phyloP scores from a whole-genome alignment of 1,140 invertebrate species.

The Drosophila ironensis region DNA sequence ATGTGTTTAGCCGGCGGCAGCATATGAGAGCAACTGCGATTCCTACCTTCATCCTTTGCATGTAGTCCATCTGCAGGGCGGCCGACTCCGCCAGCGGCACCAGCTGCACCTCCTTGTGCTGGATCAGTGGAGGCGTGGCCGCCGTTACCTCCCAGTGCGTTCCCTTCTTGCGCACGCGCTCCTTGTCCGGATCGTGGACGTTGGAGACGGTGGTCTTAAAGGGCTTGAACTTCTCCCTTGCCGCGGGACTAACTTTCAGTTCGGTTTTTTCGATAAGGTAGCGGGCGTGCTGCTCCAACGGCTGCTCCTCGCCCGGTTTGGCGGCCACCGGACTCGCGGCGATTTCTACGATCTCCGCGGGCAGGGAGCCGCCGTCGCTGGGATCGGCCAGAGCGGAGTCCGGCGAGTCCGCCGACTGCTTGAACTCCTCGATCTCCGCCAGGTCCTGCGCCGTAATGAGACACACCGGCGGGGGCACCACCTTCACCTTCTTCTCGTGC shows the following conservation, averaged over 20 bases:
- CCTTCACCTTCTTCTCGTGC: constrained; percentile 85
- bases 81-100: constrained; percentile 74
- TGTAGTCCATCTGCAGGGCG: constrained; percentile 60
- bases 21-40: too few relatives aligned
- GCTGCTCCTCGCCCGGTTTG: neutral
- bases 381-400: constrained; percentile 41
- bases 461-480: constrained; percentile 83
- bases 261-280: constrained; percentile 85
- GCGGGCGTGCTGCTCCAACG: constrained; percentile 84
- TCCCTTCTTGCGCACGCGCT: constrained; percentile 84
- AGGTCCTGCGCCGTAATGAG: constrained; percentile 86
- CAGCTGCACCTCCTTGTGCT: constrained; percentile 61
- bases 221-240: constrained; percentile 84
- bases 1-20: too few relatives aligned
- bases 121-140: constrained; percentile 85
- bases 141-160: constrained; percentile 88
- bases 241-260: constrained; percentile 80
- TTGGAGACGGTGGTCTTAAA: constrained; percentile 86
- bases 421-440: constrained; percentile 83
- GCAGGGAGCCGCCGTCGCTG: constrained; percentile 27
- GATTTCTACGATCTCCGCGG: constrained; percentile 54
- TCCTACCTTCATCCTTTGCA: constrained; percentile 61
- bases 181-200: constrained; percentile 85
- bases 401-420: constrained; percentile 43
- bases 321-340: constrained; percentile 40